Evolutionary conservation across 2,113 vertebrate genomes (phyloP).

Genomic region (Eptesicus fuscus): DNA sequence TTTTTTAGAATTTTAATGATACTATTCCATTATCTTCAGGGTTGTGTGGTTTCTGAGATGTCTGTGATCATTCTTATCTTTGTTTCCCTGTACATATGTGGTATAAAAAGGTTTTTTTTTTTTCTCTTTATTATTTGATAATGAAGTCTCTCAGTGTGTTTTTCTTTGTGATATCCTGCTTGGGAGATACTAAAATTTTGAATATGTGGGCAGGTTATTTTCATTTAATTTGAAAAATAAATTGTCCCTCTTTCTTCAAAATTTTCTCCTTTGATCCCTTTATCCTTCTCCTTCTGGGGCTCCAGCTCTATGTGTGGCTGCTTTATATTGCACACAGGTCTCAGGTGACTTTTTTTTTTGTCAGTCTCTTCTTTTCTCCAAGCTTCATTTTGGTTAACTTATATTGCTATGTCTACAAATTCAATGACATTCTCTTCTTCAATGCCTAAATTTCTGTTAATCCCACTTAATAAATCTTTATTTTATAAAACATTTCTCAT

Average conservation of each 20-base stretch:
- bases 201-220: not conserved
- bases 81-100: not conserved
- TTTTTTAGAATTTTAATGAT: not conserved
- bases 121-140: not conserved
- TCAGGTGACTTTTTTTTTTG: not conserved
- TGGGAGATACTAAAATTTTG: not conserved
- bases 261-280: not conserved
- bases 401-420: not conserved
- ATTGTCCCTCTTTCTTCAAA: not conserved
- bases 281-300: not conserved
- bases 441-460: not conserved
- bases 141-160: not conserved
- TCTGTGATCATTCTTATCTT: not conserved
- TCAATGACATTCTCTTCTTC: not conserved
- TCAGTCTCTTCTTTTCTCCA: not conserved
- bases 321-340: not conserved
- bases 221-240: not conserved
- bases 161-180: not conserved
- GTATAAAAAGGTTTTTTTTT: not conserved
- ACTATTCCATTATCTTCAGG: not conserved
- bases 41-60: not conserved
- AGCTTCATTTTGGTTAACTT: not conserved
- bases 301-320: not conserved
- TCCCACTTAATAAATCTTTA: not conserved
- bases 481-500: not conserved